Evolutionary conservation across 2,113 vertebrate species (phyloP).

Genomic region (Chlorodrepanis virens): DNA sequence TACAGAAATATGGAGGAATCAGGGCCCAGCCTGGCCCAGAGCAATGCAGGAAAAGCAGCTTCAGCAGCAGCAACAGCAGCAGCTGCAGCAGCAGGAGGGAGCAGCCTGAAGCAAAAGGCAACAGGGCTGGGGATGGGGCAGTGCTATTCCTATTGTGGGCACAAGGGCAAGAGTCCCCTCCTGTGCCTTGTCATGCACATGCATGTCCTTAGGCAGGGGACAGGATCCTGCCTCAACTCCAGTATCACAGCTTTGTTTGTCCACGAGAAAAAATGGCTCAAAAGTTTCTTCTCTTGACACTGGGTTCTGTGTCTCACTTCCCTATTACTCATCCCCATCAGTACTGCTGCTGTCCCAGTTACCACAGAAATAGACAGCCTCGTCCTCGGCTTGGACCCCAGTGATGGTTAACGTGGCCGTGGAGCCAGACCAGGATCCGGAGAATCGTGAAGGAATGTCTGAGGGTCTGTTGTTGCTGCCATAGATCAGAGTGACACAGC

Average conservation of each 20-base stretch:
- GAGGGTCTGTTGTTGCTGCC: accelerated
- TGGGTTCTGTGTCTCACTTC: neutral
- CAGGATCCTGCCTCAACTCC: neutral
- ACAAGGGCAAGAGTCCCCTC: neutral
- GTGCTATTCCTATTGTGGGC: neutral
- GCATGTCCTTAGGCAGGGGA: neutral
- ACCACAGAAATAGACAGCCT: neutral
- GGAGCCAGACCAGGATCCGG: accelerated
- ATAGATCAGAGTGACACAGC: neutral
- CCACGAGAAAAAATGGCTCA: neutral
- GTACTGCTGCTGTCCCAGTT: accelerated
- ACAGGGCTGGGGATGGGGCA: neutral
- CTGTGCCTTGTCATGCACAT: neutral
- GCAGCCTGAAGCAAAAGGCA: neutral
- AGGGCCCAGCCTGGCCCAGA: neutral
- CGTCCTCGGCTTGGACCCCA: neutral
- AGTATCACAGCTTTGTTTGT: too few relatives aligned
- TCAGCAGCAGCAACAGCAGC: neutral
- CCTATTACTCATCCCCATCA: neutral
- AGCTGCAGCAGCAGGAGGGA: neutral
- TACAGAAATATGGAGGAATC: neutral
- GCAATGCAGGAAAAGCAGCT: neutral
- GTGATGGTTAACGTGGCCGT: accelerated
- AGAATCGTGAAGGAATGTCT: neutral
- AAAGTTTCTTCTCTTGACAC: neutral